These are phyloP conservation scores for Cygnus buccinator DNA, from an alignment of 2,113 vertebrate genomes.

Conservation along the genomic window DNA sequence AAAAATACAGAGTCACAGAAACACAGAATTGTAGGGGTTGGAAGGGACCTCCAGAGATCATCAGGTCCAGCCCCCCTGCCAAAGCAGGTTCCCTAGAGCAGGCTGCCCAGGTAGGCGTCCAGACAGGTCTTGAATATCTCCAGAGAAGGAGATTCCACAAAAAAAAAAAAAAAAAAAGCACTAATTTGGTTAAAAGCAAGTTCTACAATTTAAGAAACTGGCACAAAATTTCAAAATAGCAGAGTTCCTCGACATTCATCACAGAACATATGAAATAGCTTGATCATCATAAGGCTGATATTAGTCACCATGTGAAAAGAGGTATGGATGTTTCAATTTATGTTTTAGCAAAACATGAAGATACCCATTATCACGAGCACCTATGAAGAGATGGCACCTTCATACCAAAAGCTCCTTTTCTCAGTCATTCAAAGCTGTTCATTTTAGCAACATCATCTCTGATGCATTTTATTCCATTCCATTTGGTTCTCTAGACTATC, in stretches of 20 bases:
- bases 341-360: neutral
- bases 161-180: neutral
- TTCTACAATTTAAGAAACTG: neutral
- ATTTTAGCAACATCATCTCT: neutral
- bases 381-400: neutral
- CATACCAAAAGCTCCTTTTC: neutral
- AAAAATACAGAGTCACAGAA: neutral
- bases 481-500: neutral
- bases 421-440: neutral
- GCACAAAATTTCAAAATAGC: neutral
- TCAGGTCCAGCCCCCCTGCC: no score
- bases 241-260: neutral
- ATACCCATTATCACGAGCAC: neutral
- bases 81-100: no score
- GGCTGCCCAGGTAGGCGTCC: no score
- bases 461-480: neutral
- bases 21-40: no score
- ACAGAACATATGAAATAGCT: neutral
- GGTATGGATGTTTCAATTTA: neutral
- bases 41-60: no score
- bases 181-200: neutral
- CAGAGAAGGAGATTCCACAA: no score
- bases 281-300: neutral
- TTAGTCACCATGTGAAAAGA: neutral
- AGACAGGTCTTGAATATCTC: no score